Base-by-base conservation (phyloP, 2,113 vertebrate genomes). In the Engraulis encrasicolus region DNA sequence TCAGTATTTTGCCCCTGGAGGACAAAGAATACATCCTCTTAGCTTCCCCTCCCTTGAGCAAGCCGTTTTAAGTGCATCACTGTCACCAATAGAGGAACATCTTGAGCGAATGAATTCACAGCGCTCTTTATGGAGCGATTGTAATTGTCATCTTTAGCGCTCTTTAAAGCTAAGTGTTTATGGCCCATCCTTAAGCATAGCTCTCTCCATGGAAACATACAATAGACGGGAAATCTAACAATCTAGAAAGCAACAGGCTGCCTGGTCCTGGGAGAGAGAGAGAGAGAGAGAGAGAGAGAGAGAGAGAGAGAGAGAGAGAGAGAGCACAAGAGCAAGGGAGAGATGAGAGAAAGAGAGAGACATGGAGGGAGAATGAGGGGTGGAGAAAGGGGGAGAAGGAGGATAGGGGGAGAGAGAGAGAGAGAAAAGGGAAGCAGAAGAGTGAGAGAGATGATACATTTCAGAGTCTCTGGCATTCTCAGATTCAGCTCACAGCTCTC, bases 371-470 rank as follows among this genome's bases (percentile, higher is more conserved):
- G n/a, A n/a, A n/a, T n/a, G n/a, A n/a, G n/a, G n/a, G n/a, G n/a
- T n/a, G n/a, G n/a, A n/a, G n/a, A n/a, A n/a, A n/a, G n/a, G n/a
- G n/a, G n/a, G n/a, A n/a, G n/a, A n/a, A n/a, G n/a, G n/a, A n/a
- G n/a, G n/a, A n/a, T n/a, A n/a, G n/a, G n/a, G n/a, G n/a, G n/a
- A n/a, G n/a, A n/a, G n/a, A n/a, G n/a, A n/a, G n/a, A n/a, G n/a
- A n/a, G n/a, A n/a, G n/a, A n/a, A n/a, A n/a, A n/a, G n/a, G n/a
- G 2, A 50, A 50, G 45, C 38, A 54, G 31, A n/a, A 45, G 66
- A 14, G 77, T n/a, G n/a, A 78, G 36, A 78, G 37, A 50, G 79
- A 66, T 79, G 52, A 79, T 80, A 77, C 81, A 86, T 78, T 78
- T 37, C n/a, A 58, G 45, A 74, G 38, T 61, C 48, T n/a, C 34